phyloP scores from a whole-genome alignment of 2,888 invertebrate species.

The Acleris cristana region DNA sequence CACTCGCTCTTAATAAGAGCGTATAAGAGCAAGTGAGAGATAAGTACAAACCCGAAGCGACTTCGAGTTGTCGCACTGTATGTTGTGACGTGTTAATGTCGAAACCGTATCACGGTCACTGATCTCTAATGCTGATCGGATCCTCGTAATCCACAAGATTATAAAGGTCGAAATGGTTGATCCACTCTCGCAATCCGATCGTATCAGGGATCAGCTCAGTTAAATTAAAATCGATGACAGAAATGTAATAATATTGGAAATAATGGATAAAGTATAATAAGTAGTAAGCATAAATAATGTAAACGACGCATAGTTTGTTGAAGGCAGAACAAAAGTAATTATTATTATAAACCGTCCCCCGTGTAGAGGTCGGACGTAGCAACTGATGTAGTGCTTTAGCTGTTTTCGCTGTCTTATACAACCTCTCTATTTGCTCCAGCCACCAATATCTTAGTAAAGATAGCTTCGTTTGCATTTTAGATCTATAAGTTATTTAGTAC shows the following conservation, averaged over 20 bases:
- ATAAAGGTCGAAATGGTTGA: constrained; percentile 1
- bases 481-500: too few species aligned
- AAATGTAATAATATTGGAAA: constrained; percentile 53
- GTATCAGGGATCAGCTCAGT: constrained; percentile 24
- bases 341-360: constrained; percentile 47
- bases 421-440: constrained; percentile 5
- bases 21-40: too few species aligned
- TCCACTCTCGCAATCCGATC: constrained; percentile 9
- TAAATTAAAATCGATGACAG: constrained; percentile 52
- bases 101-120: constrained; percentile 35
- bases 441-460: too few species aligned
- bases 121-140: constrained; percentile 30
- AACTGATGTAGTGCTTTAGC: constrained; percentile 43
- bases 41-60: too few species aligned
- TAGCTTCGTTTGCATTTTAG: too few species aligned
- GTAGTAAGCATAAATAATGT: constrained; percentile 76
- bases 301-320: constrained; percentile 60
- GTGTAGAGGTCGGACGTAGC: constrained; percentile 49
- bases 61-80: too few species aligned
- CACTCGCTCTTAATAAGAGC: too few species aligned
- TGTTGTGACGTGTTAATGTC: constrained; percentile 39
- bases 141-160: neutral
- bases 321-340: constrained; percentile 49
- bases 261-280: constrained; percentile 54
- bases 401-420: constrained; percentile 45